These are phyloP conservation scores for Scolanthus callimorphus DNA, from an alignment of 92 coral and sea anemone species.

Conservation along the genomic window DNA sequence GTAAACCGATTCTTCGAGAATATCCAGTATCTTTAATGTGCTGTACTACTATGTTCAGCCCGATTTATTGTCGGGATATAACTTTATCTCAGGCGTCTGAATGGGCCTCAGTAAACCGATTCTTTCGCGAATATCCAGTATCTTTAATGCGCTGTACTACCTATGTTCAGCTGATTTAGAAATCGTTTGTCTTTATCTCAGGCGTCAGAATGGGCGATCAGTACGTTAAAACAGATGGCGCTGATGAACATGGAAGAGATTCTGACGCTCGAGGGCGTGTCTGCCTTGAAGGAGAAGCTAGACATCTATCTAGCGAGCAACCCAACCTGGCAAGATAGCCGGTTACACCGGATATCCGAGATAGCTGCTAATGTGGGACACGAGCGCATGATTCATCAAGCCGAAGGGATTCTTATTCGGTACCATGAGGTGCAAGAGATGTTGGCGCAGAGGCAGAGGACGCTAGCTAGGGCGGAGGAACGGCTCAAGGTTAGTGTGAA, in stretches of 20 bases:
- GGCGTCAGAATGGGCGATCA: conserved; percentile 94
- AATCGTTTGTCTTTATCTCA: too few species aligned
- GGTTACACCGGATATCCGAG: conserved; percentile 80
- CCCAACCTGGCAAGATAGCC: conserved; percentile 88
- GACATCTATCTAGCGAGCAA: conserved; percentile 59
- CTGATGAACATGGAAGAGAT: conserved; percentile 97
- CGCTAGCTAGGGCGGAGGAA: conserved; percentile 79
- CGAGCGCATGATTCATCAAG: conserved; percentile 59
- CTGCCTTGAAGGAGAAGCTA: conserved; percentile 58
- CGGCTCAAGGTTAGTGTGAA: conserved; percentile 82
- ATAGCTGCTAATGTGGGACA: conserved; percentile 76
- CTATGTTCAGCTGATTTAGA: too few species aligned
- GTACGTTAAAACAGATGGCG: conserved; percentile 86
- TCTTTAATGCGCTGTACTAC: too few species aligned
- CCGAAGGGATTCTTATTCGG: conserved; percentile 71
- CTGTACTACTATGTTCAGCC: too few species aligned
- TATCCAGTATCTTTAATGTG: too few species aligned
- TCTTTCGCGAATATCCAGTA: too few species aligned
- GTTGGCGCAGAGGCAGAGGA: conserved; percentile 84
- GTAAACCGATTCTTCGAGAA: too few species aligned
- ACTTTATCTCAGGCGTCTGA: too few species aligned
- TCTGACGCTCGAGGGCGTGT: conserved; percentile 77
- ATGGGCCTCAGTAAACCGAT: too few species aligned
- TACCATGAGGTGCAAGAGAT: conserved; percentile 90
- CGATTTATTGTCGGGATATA: too few species aligned